phyloP scores from a whole-genome alignment of 2,888 invertebrate species.

The Lochmaea crataegi region DNA sequence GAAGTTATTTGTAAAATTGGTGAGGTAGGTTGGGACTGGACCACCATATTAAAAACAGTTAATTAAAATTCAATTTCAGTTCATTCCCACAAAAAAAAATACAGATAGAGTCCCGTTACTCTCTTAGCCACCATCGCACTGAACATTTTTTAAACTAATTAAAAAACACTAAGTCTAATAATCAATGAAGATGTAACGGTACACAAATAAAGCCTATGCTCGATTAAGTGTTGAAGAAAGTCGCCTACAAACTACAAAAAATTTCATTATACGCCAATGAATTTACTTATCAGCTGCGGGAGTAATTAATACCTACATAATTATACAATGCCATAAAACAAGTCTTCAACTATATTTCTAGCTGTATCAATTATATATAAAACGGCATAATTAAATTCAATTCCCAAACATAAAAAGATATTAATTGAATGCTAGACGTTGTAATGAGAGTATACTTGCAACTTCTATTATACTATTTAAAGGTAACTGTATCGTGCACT shows the following conservation, averaged over 20 bases:
- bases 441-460: slow-evolving; percentile 2
- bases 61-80: too few species aligned
- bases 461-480: neutral
- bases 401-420: neutral
- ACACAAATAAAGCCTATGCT: neutral
- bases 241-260: neutral
- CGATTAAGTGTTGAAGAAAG: neutral
- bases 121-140: neutral
- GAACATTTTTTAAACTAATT: neutral
- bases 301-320: neutral
- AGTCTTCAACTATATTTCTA: slow-evolving; percentile 4
- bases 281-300: slow-evolving; percentile 1
- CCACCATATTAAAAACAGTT: too few species aligned
- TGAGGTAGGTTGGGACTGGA: too few species aligned
- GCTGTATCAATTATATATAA: slow-evolving; percentile 12
- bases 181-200: slow-evolving; percentile 6
- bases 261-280: neutral
- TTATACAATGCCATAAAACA: neutral
- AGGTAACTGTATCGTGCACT: neutral
- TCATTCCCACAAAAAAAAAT: too few species aligned
- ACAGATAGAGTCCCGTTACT: neutral
- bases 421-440: neutral
- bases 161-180: neutral
- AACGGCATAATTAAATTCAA: slow-evolving; percentile 9
- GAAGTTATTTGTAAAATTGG: neutral